Evolutionary conservation across 2,888 invertebrate species (phyloP), one percentile per base, ranked within the genome.

Genomic region (Itoplectis maculator): DNA sequence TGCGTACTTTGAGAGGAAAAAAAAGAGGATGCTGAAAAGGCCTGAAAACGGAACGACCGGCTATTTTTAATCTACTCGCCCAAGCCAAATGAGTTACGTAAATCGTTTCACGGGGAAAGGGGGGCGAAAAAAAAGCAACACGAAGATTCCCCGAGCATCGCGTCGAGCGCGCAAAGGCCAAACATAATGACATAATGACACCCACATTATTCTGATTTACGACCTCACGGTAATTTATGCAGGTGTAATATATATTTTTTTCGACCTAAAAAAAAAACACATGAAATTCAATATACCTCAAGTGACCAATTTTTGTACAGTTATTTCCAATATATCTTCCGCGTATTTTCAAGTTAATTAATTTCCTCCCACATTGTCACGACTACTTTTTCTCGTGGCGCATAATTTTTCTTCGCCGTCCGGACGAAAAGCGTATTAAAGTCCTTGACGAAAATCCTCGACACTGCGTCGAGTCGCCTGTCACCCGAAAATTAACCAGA

Each of bases 401-500:
- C n/a, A n/a, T n/a, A n/a, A 29, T 29, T 29, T 29, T 29, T 29
- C 29, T 29, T 5, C 5, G 5, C 29, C 5, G 5, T 3, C 29
- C n/a, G 5, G 3, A 5, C 29, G 29, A 29, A 29, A 29, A 29
- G 5, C 3, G 29, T 5, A 29, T 29, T 29, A 29, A 29, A 29
- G 5, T 29, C 2, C 5, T 29, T n/a, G 2, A 2, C 13, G n/a
- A 47, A 5, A n/a, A 47, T 47, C n/a, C n/a, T n/a, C n/a, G 42
- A 11, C 37, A 6, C 7, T n/a, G 63, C 35, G 49, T 3, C 61
- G 20, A 65, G 40, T 65, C 51, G 51, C 15, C 51, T 63, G 40
- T 65, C 51, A 65, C 23, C 51, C 23, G 23, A 40, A 65, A 51
- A 65, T 61, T 63, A 49, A 40, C 51, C 63, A 74, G 61, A 65